Evolutionary conservation across 2,113 vertebrate genomes (phyloP), one percentile per base, ranked within the genome.

Genomic region (Dipodomys ordii): DNA sequence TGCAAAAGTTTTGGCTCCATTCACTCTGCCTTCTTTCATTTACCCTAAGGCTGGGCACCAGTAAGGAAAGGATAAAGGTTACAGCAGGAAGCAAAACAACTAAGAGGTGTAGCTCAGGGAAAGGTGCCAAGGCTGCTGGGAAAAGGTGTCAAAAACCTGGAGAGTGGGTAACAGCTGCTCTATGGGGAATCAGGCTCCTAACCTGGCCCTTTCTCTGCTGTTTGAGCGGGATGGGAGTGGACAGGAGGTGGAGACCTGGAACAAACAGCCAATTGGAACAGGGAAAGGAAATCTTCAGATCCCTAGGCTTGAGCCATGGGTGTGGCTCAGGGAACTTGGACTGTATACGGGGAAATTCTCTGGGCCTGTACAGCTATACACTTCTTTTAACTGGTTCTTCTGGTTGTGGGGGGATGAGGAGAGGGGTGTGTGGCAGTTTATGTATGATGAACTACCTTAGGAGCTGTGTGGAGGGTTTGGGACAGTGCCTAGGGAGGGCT

Each of bases 371-470:
- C 25, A 64, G 22, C n/a, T 19, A 27, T 6, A 53, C 6, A 68
- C 10, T 44, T 25, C 57, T 35, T 77, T 80, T 83, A 86, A 95
- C 71, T 95, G 80, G 68, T 94, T 94, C 39, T 96, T 93, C 71
- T 39, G 68, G 90, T 80, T 44, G 67, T 60, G 64, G 46, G 9
- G n/a, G 28, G 28, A 9, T 39, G 15, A 7, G 20, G 13, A 20
- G 18, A 23, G 27, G n/a, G n/a, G 44, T 53, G 16, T 27, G 25
- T 32, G 8, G 15, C 27, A 39, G 77, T 71, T 18, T 28, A 69
- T 39, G 13, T 30, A 62, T 49, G 39, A n/a, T 32, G 83, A 57
- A 49, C 60, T 53, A 49, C 73, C 84, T 39, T 19, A 79, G 44
- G 65, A 84, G 44, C 25, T 39, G 7, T 82, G 76, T 91, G 79